Conservation (phyloP, 2,113 vertebrate genomes). For the Thomomys bottae region DNA sequence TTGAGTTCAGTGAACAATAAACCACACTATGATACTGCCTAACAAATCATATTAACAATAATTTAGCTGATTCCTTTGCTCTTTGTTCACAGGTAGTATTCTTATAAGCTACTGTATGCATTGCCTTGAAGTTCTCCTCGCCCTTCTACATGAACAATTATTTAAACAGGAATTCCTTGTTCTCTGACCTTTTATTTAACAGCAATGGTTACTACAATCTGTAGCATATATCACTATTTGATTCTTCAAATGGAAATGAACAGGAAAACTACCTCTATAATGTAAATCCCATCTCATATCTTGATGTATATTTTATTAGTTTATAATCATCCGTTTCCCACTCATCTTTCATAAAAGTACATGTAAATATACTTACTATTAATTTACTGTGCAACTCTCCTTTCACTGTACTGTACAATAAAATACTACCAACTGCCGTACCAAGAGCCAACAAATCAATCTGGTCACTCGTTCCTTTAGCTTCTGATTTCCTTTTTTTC, state of each 20-base stretch:
- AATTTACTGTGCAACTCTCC: conserved; percentile 96
- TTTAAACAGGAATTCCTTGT: background rate
- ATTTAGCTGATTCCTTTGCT: background rate
- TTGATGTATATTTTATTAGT: conserved; percentile 7
- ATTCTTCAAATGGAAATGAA: background rate
- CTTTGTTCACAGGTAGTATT: background rate
- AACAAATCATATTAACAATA: background rate
- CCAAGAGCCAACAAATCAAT: conserved; percentile 96
- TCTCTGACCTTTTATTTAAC: background rate
- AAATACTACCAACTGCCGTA: conserved; percentile 94
- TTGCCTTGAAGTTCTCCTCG: too few species aligned
- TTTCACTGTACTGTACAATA: conserved; percentile 96
- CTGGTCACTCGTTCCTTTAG: conserved; percentile 85
- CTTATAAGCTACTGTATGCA: background rate
- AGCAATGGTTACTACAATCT: background rate
- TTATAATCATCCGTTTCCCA: conserved; percentile 23
- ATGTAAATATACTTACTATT: conserved; percentile 85
- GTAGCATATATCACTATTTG: background rate
- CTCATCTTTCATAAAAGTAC: conserved; percentile 22
- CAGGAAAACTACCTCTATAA: background rate
- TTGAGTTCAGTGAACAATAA: background rate
- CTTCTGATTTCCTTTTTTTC: conserved; percentile 98
- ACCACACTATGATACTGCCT: background rate
- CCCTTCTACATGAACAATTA: too few species aligned
- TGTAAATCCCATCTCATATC: background rate